Percentiles rank a stretch among this genome's conserved stretches.
Evolutionary conservation across 2,888 invertebrate genomes (phyloP).

Genomic region (Deilephila elpenor): DNA sequence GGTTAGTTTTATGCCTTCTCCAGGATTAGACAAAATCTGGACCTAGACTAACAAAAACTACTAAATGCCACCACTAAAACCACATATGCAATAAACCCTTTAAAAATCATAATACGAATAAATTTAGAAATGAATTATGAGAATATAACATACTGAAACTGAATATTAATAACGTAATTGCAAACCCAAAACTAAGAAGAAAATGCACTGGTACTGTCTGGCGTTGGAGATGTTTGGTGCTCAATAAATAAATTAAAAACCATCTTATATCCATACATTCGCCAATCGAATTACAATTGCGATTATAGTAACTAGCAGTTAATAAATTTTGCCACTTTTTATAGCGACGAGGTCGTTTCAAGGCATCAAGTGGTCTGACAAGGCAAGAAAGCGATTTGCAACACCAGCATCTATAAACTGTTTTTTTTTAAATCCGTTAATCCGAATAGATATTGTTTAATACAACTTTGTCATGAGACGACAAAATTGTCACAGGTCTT

Average conservation of each 20-base stretch:
- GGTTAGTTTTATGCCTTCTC: too few relatives aligned
- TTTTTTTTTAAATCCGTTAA: background rate
- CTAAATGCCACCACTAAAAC: too few relatives aligned
- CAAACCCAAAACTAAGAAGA: too few relatives aligned
- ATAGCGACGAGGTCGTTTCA: slow-evolving; percentile 53
- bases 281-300: slow-evolving; percentile 17
- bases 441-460: background rate
- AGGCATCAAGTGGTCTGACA: slow-evolving; percentile 54
- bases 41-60: too few relatives aligned
- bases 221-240: background rate
- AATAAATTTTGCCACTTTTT: slow-evolving; percentile 46
- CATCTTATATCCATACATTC: background rate
- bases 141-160: too few relatives aligned
- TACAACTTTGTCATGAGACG: background rate
- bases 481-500: too few relatives aligned
- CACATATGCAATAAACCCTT: too few relatives aligned
- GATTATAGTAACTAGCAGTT: slow-evolving; percentile 36
- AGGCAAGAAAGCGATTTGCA: slow-evolving; percentile 33
- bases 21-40: too few relatives aligned
- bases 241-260: background rate
- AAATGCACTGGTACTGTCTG: too few relatives aligned
- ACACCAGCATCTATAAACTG: slow-evolving; percentile 4
- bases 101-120: too few relatives aligned
- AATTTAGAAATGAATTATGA: too few relatives aligned
- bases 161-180: too few relatives aligned